A percentile compares a stretch with the other conserved stretches of the same genome.
Conservation (phyloP, 2,888 invertebrate species). For the Heliconius sara region DNA sequence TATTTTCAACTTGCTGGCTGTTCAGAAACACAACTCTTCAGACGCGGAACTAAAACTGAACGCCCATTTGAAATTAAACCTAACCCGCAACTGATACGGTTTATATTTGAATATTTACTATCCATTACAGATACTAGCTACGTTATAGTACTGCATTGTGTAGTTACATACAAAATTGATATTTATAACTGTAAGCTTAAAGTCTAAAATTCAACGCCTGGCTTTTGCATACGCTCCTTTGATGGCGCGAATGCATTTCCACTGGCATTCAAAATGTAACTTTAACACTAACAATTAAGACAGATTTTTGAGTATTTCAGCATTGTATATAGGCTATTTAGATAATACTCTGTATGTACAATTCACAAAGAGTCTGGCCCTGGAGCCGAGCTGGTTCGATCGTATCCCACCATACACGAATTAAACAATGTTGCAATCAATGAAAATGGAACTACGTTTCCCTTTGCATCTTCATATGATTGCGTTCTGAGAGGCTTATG, state of each 20-base stretch:
- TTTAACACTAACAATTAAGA: not conserved
- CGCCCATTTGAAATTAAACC: constrained; percentile 25
- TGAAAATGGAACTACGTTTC: constrained; percentile 29
- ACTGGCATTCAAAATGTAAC: constrained; percentile 1
- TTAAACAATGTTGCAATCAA: constrained; percentile 45
- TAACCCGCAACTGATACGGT: not conserved
- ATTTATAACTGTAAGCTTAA: fast-evolving
- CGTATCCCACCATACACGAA: constrained; percentile 48
- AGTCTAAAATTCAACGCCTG: constrained; percentile 20
- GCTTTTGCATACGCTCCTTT: constrained; percentile 31
- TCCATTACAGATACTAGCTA: constrained; percentile 33
- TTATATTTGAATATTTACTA: constrained; percentile 17
- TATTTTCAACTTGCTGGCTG: constrained; percentile 46
- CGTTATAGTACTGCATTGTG: constrained; percentile 38
- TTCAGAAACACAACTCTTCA: constrained; percentile 45
- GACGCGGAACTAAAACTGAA: constrained; percentile 42
- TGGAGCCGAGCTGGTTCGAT: constrained; percentile 57
- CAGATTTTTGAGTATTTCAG: not conserved
- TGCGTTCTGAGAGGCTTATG: constrained; percentile 13
- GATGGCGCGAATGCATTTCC: constrained; percentile 35
- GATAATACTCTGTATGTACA: constrained; percentile 41
- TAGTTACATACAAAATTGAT: constrained; percentile 1
- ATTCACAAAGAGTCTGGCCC: constrained; percentile 49
- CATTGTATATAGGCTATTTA: constrained; percentile 35
- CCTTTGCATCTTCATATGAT: constrained; percentile 20